A percentile compares a stretch with the other conserved stretches of the same genome.
Evolutionary conservation across 23 tunicate species (phyloP).

Genomic region (Clavelina lepadiformis): DNA sequence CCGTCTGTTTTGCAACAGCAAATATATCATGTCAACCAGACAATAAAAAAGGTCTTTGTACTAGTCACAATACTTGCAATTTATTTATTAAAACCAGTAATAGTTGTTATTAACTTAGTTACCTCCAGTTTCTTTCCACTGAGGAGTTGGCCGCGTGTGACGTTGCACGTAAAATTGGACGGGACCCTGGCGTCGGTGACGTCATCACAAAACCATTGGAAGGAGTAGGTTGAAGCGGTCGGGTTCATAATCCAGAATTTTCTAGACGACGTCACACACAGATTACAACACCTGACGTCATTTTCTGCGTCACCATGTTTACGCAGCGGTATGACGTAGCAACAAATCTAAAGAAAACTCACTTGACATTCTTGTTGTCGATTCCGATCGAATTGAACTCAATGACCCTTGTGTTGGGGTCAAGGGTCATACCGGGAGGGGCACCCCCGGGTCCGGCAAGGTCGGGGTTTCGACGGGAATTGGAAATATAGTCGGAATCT

Average conservation of each 20-base stretch:
- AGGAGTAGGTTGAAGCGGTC: slow-evolving; percentile 29
- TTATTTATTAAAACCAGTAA: no score
- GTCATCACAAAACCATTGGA: slow-evolving; percentile 72
- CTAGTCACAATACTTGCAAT: no score
- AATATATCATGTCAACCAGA: no score
- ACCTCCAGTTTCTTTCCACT: slow-evolving; percentile 72
- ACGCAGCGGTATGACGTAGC: no score
- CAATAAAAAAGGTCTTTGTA: no score
- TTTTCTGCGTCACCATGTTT: not conserved
- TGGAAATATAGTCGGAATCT: slow-evolving; percentile 64
- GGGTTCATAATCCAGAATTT: slow-evolving; percentile 98
- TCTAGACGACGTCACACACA: slow-evolving; percentile 28
- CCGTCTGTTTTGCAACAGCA: not conserved
- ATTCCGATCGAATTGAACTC: slow-evolving; percentile 84
- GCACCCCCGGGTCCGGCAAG: slow-evolving; percentile 78
- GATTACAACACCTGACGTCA: not conserved
- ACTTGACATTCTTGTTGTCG: slow-evolving; percentile 43
- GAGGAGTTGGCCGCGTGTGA: slow-evolving; percentile 34
- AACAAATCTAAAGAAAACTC: no score
- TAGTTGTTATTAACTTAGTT: no score
- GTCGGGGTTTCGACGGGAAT: slow-evolving; percentile 67
- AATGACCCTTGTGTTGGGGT: slow-evolving; percentile 81
- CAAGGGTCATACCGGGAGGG: slow-evolving; percentile 80
- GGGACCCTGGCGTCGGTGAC: slow-evolving; percentile 57
- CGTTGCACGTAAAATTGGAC: slow-evolving; percentile 52